Evolutionary conservation across 2,888 invertebrate species (phyloP).

Genomic region (Sepioteuthis lessoniana): DNA sequence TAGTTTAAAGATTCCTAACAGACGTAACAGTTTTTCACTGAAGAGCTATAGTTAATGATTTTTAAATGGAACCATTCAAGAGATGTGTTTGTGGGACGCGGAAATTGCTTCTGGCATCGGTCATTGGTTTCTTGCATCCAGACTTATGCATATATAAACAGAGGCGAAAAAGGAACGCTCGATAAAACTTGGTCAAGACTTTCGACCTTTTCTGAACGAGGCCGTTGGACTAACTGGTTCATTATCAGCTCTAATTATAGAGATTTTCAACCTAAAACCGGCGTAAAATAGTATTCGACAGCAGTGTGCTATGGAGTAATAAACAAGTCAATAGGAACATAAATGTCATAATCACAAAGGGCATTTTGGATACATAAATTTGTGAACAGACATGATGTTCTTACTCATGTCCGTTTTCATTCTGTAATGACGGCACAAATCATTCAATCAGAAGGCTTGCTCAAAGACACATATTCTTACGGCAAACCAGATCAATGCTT

Average conservation of each 20-base stretch:
- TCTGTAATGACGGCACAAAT: neutral
- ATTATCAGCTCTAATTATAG: neutral
- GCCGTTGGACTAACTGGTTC: neutral
- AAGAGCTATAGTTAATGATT: too few species aligned
- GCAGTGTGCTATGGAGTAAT: neutral
- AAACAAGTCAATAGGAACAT: neutral
- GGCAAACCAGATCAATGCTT: neutral
- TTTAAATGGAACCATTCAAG: too few species aligned
- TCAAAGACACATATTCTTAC: neutral
- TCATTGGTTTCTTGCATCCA: neutral
- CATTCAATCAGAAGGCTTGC: neutral
- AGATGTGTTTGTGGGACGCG: too few species aligned
- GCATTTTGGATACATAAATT: neutral
- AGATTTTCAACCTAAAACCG: neutral
- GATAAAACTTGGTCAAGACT: constrained; percentile 33
- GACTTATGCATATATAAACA: neutral
- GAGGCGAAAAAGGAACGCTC: neutral
- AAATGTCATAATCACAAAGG: neutral
- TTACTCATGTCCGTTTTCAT: neutral
- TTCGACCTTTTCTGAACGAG: neutral
- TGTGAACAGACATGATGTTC: constrained; percentile 15
- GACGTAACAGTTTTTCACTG: too few species aligned
- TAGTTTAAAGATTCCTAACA: too few species aligned
- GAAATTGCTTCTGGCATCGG: too few species aligned
- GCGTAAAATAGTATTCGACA: neutral